These are phyloP conservation scores for Drosophila nasuta DNA, from an alignment of 1,140 invertebrate genomes.

Conservation along the genomic window DNA sequence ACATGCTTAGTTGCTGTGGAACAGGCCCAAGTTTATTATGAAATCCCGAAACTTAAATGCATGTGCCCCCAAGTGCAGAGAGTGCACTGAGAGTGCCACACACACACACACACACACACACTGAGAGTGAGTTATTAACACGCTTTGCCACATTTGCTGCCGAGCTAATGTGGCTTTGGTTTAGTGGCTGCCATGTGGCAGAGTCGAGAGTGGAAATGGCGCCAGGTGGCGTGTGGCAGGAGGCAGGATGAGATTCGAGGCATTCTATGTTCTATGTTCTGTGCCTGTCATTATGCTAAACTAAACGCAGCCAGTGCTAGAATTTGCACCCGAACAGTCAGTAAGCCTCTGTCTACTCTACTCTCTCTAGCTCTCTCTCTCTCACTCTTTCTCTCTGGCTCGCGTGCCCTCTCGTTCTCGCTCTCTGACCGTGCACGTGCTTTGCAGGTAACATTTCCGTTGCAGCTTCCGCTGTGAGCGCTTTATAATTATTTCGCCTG, in stretches of 20 bases:
- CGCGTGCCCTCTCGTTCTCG: not conserved
- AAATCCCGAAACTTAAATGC: slow-evolving; percentile 80
- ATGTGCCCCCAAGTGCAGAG: slow-evolving; percentile 57
- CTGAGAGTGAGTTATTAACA: slow-evolving; percentile 78
- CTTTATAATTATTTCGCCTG: slow-evolving; percentile 83
- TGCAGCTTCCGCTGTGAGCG: slow-evolving; percentile 81
- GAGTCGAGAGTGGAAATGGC: slow-evolving; percentile 15
- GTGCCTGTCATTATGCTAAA: slow-evolving; percentile 83
- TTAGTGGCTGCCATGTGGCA: slow-evolving; percentile 70
- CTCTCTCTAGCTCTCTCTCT: not conserved
- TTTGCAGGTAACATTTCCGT: slow-evolving; percentile 83
- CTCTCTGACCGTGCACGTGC: slow-evolving; percentile 60
- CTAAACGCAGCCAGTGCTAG: slow-evolving; percentile 81
- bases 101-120: slow-evolving; percentile 15
- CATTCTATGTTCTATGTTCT: slow-evolving; percentile 29
- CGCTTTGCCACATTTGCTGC: slow-evolving; percentile 82
- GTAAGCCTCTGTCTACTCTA: slow-evolving; percentile 27
- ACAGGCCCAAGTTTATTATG: slow-evolving; percentile 70
- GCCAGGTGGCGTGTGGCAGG: not conserved
- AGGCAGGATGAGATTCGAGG: slow-evolving; percentile 39
- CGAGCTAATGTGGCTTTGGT: slow-evolving; percentile 80
- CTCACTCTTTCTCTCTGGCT: not conserved
- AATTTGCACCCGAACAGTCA: slow-evolving; percentile 76
- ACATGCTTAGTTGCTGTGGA: slow-evolving; percentile 12
- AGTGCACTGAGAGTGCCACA: slow-evolving; percentile 62